These are phyloP conservation scores for Ammospiza caudacuta DNA, from an alignment of 2,113 vertebrate genomes.

Conservation along the genomic window DNA sequence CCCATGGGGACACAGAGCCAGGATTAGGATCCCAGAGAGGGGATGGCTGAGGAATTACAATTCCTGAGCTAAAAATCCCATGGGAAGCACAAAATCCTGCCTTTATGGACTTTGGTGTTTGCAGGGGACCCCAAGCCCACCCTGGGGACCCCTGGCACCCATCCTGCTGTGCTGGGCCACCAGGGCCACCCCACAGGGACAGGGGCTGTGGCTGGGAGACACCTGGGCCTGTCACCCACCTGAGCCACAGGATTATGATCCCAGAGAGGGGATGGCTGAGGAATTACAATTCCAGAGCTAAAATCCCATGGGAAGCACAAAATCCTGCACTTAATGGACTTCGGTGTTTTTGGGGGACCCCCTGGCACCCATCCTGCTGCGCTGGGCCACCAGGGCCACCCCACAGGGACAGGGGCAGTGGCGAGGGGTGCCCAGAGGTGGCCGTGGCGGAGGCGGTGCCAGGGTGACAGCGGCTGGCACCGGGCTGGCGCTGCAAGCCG, in stretches of 20 bases:
- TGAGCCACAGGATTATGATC: too few relatives aligned
- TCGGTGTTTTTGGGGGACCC: background rate
- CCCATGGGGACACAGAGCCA: background rate
- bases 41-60: background rate
- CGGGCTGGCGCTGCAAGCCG: conserved; percentile 10
- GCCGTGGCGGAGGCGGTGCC: background rate
- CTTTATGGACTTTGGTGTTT: too few relatives aligned
- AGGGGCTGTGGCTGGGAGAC: too few relatives aligned
- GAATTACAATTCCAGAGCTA: too few relatives aligned
- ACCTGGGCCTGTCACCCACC: too few relatives aligned
- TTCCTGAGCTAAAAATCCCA: background rate
- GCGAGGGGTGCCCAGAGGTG: background rate
- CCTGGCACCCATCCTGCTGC: background rate
- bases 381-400: fast-evolving
- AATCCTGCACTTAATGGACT: fast-evolving
- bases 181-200: too few relatives aligned
- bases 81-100: fast-evolving
- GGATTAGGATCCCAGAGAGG: background rate
- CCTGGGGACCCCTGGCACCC: too few relatives aligned
- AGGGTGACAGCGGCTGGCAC: background rate
- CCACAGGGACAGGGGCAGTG: background rate
- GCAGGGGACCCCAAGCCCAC: too few relatives aligned
- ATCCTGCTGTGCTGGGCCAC: too few relatives aligned
- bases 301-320: too few relatives aligned
- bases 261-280: too few relatives aligned